Evolutionary conservation across 2,888 invertebrate genomes (phyloP), one percentile per base, ranked within the genome.

Genomic region (Mimachlamys varia): DNA sequence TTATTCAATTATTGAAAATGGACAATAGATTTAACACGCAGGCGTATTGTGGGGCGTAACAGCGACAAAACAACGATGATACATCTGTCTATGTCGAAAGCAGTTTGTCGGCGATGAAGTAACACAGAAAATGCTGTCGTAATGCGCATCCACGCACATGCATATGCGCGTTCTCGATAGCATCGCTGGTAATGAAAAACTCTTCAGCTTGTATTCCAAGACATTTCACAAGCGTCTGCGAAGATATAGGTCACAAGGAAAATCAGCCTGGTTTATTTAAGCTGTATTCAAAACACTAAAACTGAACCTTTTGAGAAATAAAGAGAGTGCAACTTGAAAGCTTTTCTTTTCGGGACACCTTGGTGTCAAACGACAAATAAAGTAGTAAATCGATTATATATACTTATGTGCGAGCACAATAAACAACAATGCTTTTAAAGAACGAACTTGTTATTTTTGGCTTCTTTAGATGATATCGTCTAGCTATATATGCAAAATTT

Each of bases 1-100:
- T 76, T 76, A 76, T 76, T 76, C 76, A 76, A 76, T 76, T 76
- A 76, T 76, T 76, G 76, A 76, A 76, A 76, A 27, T 76, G 76
- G 76, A 76, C 76, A 76, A 76, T 76, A 76, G 33, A 5, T 33
- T 76, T 76, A 76, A 76, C 76, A 76, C 76, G 76, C 33, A 27
- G 76, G 33, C 27, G 76, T 76, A 33, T 0, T 2, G 33, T 33
- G 4, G 12, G 33, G 33, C 76, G 33, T 76, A 27, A 33, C 33
- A 76, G 76, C 33, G 13, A 76, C n/a, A 53, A 53, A 76, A 76
- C 76, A 76, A 76, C 10, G 76, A 12, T 1, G 76, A 76, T 33
- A 10, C 22, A 76, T 76, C 62, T 76, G 62, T 76, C 76, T 76
- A 13, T 76, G 33, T 33, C 27, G 33, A 76, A 15, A 3, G 76